Evolutionary conservation across 2,113 vertebrate genomes (phyloP).

Genomic region (Cisticola juncidis): DNA sequence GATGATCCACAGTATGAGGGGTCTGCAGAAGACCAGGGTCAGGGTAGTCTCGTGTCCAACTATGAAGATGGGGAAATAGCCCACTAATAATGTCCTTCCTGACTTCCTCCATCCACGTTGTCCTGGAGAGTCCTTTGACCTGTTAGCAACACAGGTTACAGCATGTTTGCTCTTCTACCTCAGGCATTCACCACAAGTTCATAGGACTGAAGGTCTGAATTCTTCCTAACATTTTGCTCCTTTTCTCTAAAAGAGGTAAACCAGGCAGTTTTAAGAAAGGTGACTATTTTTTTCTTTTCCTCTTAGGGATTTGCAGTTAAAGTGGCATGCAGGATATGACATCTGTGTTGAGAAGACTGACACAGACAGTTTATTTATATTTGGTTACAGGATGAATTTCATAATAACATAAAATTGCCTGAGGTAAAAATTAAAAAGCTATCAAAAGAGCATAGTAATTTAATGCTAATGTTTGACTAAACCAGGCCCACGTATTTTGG

Average conservation of each 20-base stretch:
- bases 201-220: background rate
- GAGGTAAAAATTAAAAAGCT: conserved; percentile 10
- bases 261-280: background rate
- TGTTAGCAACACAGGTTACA: background rate
- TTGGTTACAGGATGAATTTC: background rate
- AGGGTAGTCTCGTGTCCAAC: background rate
- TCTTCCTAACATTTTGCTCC: background rate
- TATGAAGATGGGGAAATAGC: background rate
- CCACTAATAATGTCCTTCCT: background rate
- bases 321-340: background rate
- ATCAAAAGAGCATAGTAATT: background rate
- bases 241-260: background rate
- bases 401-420: background rate
- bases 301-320: background rate
- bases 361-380: background rate
- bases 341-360: background rate
- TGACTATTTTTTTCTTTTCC: background rate
- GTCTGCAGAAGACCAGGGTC: background rate
- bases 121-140: background rate
- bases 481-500: background rate
- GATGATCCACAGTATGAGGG: background rate
- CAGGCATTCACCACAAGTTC: background rate
- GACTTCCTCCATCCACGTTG: background rate
- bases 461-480: background rate
- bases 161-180: background rate